A percentile compares a stretch with the other conserved stretches of the same genome.
These are phyloP conservation scores for Watsonalla cultraria DNA, from an alignment of 2,888 invertebrate genomes.

Conservation along the genomic window DNA sequence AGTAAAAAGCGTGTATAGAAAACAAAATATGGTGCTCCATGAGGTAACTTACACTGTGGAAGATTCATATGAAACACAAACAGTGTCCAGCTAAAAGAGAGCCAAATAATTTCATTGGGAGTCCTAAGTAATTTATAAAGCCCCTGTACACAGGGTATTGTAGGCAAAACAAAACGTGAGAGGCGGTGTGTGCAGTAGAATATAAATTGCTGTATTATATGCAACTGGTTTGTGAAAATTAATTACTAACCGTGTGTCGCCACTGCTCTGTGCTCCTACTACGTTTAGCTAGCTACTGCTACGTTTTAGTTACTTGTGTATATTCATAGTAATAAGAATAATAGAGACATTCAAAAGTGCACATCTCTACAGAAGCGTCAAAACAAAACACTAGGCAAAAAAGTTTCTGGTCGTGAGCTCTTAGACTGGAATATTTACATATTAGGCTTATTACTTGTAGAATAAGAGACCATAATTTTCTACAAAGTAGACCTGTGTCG, in stretches of 20 bases:
- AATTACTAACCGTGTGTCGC: conserved; percentile 36
- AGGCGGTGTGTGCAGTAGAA: conserved; percentile 33
- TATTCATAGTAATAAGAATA: not conserved
- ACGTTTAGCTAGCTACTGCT: too few species aligned
- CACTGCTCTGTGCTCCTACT: not conserved
- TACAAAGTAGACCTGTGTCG: too few species aligned
- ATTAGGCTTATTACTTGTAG: too few species aligned
- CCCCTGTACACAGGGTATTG: conserved; percentile 23
- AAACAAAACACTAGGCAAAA: too few species aligned
- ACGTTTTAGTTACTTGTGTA: not conserved
- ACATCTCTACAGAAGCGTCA: too few species aligned
- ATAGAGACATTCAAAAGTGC: too few species aligned
- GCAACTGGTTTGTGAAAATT: conserved; percentile 40
- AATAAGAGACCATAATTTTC: too few species aligned
- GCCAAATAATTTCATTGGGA: conserved; percentile 31
- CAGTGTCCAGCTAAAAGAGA: conserved; percentile 7
- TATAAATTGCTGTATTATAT: conserved; percentile 53
- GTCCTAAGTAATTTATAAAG: conserved; percentile 36
- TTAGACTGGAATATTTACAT: too few species aligned
- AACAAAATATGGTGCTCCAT: too few species aligned
- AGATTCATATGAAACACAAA: not conserved
- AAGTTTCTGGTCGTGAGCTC: too few species aligned
- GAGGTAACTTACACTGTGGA: not conserved
- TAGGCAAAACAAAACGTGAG: conserved; percentile 35
- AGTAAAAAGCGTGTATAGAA: not conserved